A percentile compares a stretch with the other conserved stretches of the same genome.
Evolutionary conservation across 2,888 invertebrate genomes (phyloP).

Genomic region (Drosophila mimica): DNA sequence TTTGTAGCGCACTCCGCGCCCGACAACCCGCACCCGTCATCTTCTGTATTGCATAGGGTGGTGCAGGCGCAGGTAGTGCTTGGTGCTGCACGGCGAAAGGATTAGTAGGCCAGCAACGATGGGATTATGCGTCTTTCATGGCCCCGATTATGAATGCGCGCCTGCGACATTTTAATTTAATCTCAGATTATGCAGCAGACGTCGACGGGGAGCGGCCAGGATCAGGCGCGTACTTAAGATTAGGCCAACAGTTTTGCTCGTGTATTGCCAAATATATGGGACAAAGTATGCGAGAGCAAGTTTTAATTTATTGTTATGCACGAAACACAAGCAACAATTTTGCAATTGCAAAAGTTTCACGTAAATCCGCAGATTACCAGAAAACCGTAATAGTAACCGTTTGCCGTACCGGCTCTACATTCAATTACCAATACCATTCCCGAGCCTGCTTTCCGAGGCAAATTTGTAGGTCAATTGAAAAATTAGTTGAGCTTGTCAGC

Average conservation of each 20-base stretch:
- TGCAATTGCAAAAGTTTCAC: constrained; percentile 74
- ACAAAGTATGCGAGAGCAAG: constrained; percentile 21
- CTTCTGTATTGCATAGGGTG: constrained; percentile 50
- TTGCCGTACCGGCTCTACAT: constrained; percentile 7
- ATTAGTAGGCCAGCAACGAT: constrained; percentile 54
- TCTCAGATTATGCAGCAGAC: constrained; percentile 67
- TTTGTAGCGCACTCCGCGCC: constrained; percentile 58
- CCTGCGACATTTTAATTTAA: constrained; percentile 82
- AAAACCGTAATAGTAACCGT: constrained; percentile 44
- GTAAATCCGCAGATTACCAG: constrained; percentile 66
- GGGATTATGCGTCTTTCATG: constrained; percentile 51
- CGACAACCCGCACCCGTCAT: background rate
- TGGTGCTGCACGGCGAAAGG: constrained; percentile 46
- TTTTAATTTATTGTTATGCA: constrained; percentile 61
- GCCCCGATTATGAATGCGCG: constrained; percentile 72
- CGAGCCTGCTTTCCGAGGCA: constrained; percentile 32
- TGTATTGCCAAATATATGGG: constrained; percentile 76
- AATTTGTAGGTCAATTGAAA: constrained; percentile 78
- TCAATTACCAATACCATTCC: constrained; percentile 18
- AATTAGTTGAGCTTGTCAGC: constrained; percentile 55
- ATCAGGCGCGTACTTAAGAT: constrained; percentile 61
- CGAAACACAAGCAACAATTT: constrained; percentile 6
- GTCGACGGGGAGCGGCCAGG: constrained; percentile 58
- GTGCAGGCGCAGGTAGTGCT: constrained; percentile 45
- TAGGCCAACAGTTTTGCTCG: constrained; percentile 67